Evolutionary conservation across 2,113 vertebrate genomes (phyloP).

Genomic region (Regulus satrapa): DNA sequence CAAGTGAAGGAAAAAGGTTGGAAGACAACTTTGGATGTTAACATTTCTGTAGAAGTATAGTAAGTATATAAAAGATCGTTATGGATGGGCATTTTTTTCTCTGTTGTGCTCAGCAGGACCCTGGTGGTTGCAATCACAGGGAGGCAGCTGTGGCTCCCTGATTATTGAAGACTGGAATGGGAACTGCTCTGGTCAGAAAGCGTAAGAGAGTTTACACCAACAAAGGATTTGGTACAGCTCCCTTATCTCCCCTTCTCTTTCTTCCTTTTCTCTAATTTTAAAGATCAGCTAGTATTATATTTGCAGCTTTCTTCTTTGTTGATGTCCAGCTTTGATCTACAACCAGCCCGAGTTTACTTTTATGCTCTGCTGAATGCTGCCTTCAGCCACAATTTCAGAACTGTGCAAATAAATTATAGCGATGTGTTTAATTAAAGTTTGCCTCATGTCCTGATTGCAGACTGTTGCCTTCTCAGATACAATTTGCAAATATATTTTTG

Average conservation of each 20-base stretch:
- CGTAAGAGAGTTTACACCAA: background rate
- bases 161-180: background rate
- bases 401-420: constrained; percentile 33
- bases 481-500: constrained; percentile 16
- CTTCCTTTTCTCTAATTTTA: background rate
- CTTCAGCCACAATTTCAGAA: constrained; percentile 41
- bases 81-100: background rate
- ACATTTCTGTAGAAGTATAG: background rate
- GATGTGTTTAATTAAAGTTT: constrained; percentile 47
- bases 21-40: background rate
- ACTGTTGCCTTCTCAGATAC: background rate
- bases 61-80: background rate
- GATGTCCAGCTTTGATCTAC: constrained; percentile 41
- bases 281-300: background rate
- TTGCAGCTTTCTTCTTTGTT: background rate
- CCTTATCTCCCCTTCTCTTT: background rate
- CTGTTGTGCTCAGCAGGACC: background rate
- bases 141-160: background rate
- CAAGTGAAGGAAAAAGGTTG: background rate
- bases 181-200: background rate
- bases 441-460: background rate
- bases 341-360: constrained; percentile 41
- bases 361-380: constrained; percentile 39
- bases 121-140: background rate
- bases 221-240: background rate